Base-by-base conservation (phyloP, 2,113 vertebrate genomes). In the Tachysurus vachellii region DNA sequence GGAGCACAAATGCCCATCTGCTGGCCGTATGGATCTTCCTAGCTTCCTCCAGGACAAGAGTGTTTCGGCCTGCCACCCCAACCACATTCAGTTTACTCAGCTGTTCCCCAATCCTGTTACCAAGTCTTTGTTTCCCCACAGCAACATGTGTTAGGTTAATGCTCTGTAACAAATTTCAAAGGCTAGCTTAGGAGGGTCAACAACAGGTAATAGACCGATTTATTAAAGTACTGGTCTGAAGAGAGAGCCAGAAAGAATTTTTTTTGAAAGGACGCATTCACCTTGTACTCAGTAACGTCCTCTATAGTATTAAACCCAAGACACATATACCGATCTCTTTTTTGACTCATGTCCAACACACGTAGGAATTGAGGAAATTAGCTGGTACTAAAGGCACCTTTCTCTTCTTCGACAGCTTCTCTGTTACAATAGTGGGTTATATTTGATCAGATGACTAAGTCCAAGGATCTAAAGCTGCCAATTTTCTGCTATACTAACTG, bases 1-100 rank as follows among this genome's bases (percentile, higher is more conserved):
- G 88, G 93, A 92, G 95, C 94, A 96, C 94, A 95, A 93, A 95
- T 92, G 96, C 95, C 97, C 97, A 98, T 99, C 98, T 99, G 98
- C 92, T 94, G 94, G 93, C 97, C 96, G 95, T 96, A 96, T 95
- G 97, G 93, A 95, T 93, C 81, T 91, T 89, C 93, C 95, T 95
- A 94, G 95, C 94, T 94, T 93, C 94, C 93, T 91, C 93, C 84
- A 93, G 92, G 93, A 94, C 92, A 93, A 95, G 93, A 93, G 92
- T 89, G 90, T 91, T 90, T 90, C 85, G 91, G 91, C 90, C 86
- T 87, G 80, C 91, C 90, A 91, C 90, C 91, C 89, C 91, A 90
- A 50, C 83, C 86, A 88, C 85, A 86, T 87, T 92, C 89, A 86
- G 94, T 96, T 95, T 95, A 95, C 92, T 94, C 95, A 95, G 95